Percentiles rank a stretch among this genome's conserved stretches.
Conservation (phyloP, 2,888 invertebrate species). For the Troides helena region DNA sequence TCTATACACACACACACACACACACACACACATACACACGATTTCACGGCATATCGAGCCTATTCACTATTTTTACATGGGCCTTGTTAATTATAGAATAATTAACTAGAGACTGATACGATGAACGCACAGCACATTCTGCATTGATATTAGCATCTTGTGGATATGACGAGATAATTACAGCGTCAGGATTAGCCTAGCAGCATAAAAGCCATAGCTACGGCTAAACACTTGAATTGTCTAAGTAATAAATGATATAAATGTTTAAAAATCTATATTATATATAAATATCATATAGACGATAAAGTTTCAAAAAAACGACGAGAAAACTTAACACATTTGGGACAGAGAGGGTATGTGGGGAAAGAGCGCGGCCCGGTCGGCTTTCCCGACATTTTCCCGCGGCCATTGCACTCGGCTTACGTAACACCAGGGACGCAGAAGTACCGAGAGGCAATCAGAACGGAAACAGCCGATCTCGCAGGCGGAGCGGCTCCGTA, state of each 20-base stretch:
- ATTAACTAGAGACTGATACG: too few species aligned
- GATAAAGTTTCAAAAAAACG: neutral
- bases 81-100: too few species aligned
- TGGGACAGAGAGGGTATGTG: slow-evolving; percentile 52
- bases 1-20: too few species aligned
- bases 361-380: slow-evolving; percentile 33
- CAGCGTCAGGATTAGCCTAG: too few species aligned
- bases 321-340: slow-evolving; percentile 12
- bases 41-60: too few species aligned
- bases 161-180: too few species aligned
- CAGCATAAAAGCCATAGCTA: too few species aligned
- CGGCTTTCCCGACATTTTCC: slow-evolving; percentile 59
- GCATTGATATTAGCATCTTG: too few species aligned
- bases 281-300: neutral
- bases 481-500: slow-evolving; percentile 40
- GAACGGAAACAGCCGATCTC: slow-evolving; percentile 42
- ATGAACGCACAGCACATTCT: too few species aligned
- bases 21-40: too few species aligned
- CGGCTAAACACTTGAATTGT: too few species aligned
- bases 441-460: slow-evolving; percentile 66
- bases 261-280: neutral
- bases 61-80: too few species aligned
- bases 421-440: slow-evolving; percentile 76
- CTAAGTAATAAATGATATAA: neutral
- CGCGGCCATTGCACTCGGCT: slow-evolving; percentile 77